Evolutionary conservation across 2,113 vertebrate species (phyloP), one percentile per base, ranked within the genome.

Genomic region (Platichthys stellatus): DNA sequence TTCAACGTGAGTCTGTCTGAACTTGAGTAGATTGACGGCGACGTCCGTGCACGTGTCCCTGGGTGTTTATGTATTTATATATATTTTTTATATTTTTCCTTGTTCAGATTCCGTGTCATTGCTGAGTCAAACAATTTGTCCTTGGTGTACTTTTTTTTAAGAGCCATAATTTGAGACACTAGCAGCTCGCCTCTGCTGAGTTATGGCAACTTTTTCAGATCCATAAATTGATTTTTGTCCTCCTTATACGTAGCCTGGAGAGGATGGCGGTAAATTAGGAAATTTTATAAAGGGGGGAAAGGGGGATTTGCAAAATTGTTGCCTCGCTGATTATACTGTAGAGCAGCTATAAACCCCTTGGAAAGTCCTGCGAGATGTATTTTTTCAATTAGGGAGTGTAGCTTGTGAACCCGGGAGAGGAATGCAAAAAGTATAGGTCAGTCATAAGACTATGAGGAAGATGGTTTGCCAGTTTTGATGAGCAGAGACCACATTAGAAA

Each of bases 1-100:
- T 90, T 93, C 91, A 93, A 74, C 56, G 49, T 67, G 70, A 77
- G 47, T 81, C 28, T 59, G 56, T 78, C 72, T 92, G 88, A 92
- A 90, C 88, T 90, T 92, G 91, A 81, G 54, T 84, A 28, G 59
- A 67, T 81, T 69, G 73, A 81, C 40, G 51, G 35, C 45, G 40
- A 60, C 21, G 5, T 45, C 3, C 5, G 1, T 21, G 63, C 35
- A n/a, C 17, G 23, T 24, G 23, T 24, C 51, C 14, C 20, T 43
- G 13, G 6, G 5, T 51, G 47, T 51, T 18, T 17, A 49, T 49
- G 62, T 24, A 31, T 10, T n/a, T 21, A 31, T 10, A 17, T 40
- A n/a, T 20, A 1, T 2, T 31, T 8, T 31, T 6, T 40, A 21
- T 35, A 9, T 31, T 31, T 31, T 31, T 7, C 6, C n/a, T 35